A percentile compares a stretch with the other conserved stretches of the same genome.
Evolutionary conservation across 2,888 invertebrate species (phyloP).

Genomic region (Phalangium opilio): DNA sequence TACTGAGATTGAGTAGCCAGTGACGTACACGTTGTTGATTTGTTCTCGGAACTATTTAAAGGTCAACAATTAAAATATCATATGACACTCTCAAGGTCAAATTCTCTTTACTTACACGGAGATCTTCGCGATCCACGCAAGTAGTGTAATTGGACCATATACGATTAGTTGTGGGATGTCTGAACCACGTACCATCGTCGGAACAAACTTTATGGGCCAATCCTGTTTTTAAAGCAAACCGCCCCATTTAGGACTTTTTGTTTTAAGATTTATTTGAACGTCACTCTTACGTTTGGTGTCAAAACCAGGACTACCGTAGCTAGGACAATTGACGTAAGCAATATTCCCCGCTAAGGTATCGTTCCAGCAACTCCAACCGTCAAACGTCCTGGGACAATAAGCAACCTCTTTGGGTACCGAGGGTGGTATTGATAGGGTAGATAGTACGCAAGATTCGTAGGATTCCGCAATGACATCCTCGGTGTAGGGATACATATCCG

Average conservation of each 20-base stretch:
- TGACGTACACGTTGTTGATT: constrained; percentile 62
- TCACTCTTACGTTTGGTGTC: constrained; percentile 42
- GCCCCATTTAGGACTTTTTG: no score
- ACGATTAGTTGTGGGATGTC: constrained; percentile 30
- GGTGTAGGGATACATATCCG: no score
- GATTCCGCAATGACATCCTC: no score
- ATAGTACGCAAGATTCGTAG: no score
- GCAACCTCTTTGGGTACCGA: neutral
- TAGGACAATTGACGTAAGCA: constrained; percentile 46
- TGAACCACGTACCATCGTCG: constrained; percentile 12
- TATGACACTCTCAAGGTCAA: neutral
- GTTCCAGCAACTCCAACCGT: constrained; percentile 68
- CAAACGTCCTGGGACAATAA: constrained; percentile 53
- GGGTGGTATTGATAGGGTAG: no score
- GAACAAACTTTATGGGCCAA: constrained; percentile 11
- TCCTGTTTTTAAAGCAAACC: no score
- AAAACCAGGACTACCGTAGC: constrained; percentile 47
- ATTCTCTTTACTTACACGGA: constrained; percentile 38
- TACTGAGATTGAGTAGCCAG: constrained; percentile 72
- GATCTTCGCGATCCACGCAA: constrained; percentile 55
- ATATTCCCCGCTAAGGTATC: constrained; percentile 49
- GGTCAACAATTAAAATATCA: no score
- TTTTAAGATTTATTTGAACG: constrained; percentile 24
- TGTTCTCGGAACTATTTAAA: constrained; percentile 43
- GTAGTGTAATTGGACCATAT: constrained; percentile 84